Conservation (phyloP, 92 coral and sea anemone genomes). For the Porites lobata region DNA sequence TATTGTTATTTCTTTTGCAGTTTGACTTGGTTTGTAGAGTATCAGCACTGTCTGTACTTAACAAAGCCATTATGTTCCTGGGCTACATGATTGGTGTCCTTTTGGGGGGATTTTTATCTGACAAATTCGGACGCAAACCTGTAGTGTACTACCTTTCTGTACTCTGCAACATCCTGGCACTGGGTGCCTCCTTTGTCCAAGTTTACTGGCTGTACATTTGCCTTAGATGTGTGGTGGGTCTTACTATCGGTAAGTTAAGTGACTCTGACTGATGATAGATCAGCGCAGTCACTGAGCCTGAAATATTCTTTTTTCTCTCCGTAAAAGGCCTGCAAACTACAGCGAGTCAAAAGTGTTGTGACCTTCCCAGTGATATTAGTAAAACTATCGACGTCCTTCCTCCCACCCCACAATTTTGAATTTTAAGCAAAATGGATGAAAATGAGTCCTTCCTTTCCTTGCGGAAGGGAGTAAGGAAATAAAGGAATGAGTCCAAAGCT, state of each 20-base stretch:
- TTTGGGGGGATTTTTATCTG: constrained; percentile 64
- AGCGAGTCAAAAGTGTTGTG: too few species aligned
- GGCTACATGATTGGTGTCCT: constrained; percentile 68
- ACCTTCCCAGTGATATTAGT: too few species aligned
- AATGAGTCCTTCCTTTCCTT: too few species aligned
- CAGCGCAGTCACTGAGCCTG: too few species aligned
- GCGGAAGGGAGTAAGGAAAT: too few species aligned
- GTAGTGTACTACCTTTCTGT: constrained; percentile 52
- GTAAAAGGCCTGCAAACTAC: too few species aligned
- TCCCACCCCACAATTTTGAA: too few species aligned
- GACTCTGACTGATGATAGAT: too few species aligned
- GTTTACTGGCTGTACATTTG: constrained; percentile 45
- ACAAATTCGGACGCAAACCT: constrained; percentile 74
- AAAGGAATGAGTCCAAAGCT: too few species aligned
- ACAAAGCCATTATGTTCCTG: constrained; percentile 70
- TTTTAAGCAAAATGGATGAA: too few species aligned
- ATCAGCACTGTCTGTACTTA: constrained; percentile 60
- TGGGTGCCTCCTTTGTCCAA: constrained; percentile 52
- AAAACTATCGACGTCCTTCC: too few species aligned
- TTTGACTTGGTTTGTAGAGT: constrained; percentile 79
- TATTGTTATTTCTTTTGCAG: constrained; percentile 31
- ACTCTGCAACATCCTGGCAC: constrained; percentile 44
- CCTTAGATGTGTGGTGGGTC: constrained; percentile 46
- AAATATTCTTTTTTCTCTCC: too few species aligned
- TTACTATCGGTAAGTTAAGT: constrained; percentile 51